Percentiles rank a stretch among this genome's conserved stretches.
phyloP scores from a whole-genome alignment of 2,888 invertebrate genomes.

The Cosmia pyralina region DNA sequence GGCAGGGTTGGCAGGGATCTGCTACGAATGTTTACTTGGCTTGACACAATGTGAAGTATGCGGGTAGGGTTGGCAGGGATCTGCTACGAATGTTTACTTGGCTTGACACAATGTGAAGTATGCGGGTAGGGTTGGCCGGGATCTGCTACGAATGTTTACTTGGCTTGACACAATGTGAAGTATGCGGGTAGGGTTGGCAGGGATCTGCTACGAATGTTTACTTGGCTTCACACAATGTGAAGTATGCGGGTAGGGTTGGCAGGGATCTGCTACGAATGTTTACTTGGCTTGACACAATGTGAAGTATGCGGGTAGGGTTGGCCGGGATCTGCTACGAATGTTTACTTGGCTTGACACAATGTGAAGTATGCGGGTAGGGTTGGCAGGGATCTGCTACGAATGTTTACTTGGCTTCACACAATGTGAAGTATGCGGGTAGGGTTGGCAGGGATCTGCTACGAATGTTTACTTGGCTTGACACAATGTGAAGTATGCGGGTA shows the following conservation, averaged over 20 bases:
- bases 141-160: too few species aligned
- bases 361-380: conserved; percentile 36
- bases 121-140: conserved; percentile 28
- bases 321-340: neutral
- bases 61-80: conserved; percentile 26
- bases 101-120: conserved; percentile 38
- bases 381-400: conserved; percentile 1
- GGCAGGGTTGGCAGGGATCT: conserved; percentile 26
- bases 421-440: conserved; percentile 33
- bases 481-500: conserved; percentile 28
- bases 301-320: conserved; percentile 37
- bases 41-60: conserved; percentile 35
- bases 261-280: neutral
- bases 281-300: too few species aligned
- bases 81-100: too few species aligned
- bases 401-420: too few species aligned
- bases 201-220: neutral
- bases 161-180: too few species aligned
- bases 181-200: conserved; percentile 33
- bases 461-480: too few species aligned
- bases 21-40: too few species aligned
- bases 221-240: too few species aligned
- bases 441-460: conserved; percentile 12
- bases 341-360: too few species aligned
- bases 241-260: conserved; percentile 38